Base-by-base conservation (phyloP, 2,888 invertebrate species). In the Auanema freiburgensis region DNA sequence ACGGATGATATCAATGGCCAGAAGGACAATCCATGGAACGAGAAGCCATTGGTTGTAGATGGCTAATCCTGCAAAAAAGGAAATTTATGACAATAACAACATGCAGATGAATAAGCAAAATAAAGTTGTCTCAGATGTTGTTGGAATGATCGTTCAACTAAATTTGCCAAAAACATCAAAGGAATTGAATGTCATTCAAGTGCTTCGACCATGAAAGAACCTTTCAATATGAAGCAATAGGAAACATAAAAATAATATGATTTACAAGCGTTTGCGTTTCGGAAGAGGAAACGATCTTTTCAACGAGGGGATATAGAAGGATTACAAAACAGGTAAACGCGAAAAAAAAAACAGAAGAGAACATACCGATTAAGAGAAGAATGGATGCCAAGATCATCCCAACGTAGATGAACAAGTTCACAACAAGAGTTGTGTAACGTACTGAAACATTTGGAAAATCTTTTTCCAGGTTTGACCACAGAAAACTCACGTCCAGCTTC, bases 1-100 rank as follows among this genome's bases (percentile, higher is more conserved):
- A 12, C 83, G 75, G 23, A 83, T 66, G 51, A 83, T 78, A 42
- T 83, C 83, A 57, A 84, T 63, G 12, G 66, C 65, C 81, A 83
- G 81, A 24, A 84, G 59, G 25, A 73, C 63, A 21, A 80, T 66
- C 83, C 83, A 83, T 4, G 83, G 83, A 16, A 74, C 63, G 12
- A 80, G 69, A 1, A 78, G 72, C 77, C 77, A 79, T 51, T 80
- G 76, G 51, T 74, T 78, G 63, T 79, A 80, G 40, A 65, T 57
- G 55, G 69, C 71, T 24, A 81, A 60, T 8, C 76, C 65, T 65
- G 44, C 21, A 57, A 57, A 23, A 8, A n/a, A 57, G 8, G 33
- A 33, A 33, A 33, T 33, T 33, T 8, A 33, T 33, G 33, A 33
- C 33, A 58, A 41, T 25, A 23, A 25, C 14, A 52, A 43, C 16